Base-by-base conservation (phyloP, 2,888 invertebrate species). In the Rhingia campestris region DNA sequence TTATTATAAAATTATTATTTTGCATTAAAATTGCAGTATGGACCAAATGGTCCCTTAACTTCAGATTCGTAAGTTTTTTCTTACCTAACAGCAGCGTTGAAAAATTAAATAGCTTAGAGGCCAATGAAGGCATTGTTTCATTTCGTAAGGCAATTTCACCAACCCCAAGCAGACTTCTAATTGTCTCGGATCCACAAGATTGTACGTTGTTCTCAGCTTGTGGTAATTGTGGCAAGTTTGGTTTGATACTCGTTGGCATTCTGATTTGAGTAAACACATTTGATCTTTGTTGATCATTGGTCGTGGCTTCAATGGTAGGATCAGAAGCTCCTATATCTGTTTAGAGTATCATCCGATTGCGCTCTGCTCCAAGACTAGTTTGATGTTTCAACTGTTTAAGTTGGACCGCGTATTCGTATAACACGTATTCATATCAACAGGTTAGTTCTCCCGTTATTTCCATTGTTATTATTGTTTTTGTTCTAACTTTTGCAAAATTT, bases 71-170 rank as follows among this genome's bases (percentile, higher is more conserved):
- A 22, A 22, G 22, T 22, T 22, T 22, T 22, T 22, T 22, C 22
- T 22, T 2, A 22, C 22, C 22, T 22, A 22, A 22, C 22, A 22
- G 22, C 22, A 22, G 22, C 2, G 22, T 87, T 35, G 89, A 73
- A 0, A 88, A 77, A 6, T 88, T 87, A 22, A 88, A 77, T 30
- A 88, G 54, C 22, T 87, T 87, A 0, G 87, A 77, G 9, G 88
- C 88, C 77, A 88, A 86, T 56, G 87, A 77, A 22, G 87, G 87
- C 86, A 88, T 86, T 86, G 87, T 88, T n/a, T 87, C 87, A 14
- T 80, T 80, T 49, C 81, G 79, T 7, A 87, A 69, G 6, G 43
- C 67, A 6, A 64, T 45, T 6, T 86, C 86, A 37, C 70, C 76
- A 1, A 87, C 79, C 9, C 67, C 87, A 32, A 87, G 81, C 6